Conservation (phyloP, 2,113 vertebrate species). For the Columbina picui region DNA sequence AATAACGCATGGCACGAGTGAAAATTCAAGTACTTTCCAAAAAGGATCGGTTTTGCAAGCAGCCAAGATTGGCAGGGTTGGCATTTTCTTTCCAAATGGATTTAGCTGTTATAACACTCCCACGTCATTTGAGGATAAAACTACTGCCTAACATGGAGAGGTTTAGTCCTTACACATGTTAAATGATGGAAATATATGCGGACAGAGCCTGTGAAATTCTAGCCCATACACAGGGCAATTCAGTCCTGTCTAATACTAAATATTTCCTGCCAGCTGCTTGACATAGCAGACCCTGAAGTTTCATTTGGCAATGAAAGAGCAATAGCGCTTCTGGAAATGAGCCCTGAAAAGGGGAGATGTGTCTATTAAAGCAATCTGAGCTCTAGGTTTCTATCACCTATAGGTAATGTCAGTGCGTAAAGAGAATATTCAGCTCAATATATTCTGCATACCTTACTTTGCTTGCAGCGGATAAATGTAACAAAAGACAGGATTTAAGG, state of each 20-base stretch:
- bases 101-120: neutral
- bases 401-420: too few species aligned
- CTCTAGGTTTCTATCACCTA: neutral
- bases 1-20: neutral
- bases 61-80: neutral
- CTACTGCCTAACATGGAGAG: neutral
- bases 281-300: neutral
- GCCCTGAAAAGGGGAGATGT: neutral
- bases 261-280: neutral
- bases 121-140: fast-evolving
- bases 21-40: neutral
- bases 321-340: neutral
- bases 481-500: neutral
- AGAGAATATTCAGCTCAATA: neutral
- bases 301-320: neutral
- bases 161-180: neutral
- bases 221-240: neutral
- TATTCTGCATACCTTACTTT: neutral
- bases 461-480: neutral
- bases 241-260: neutral
- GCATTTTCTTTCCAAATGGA: neutral
- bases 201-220: neutral
- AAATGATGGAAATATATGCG: neutral
- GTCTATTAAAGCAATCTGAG: neutral
- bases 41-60: neutral